Percentiles rank a stretch among this genome's conserved stretches.
These are phyloP conservation scores for Epistrophella euchroma DNA, from an alignment of 2,888 invertebrate species.

Conservation along the genomic window DNA sequence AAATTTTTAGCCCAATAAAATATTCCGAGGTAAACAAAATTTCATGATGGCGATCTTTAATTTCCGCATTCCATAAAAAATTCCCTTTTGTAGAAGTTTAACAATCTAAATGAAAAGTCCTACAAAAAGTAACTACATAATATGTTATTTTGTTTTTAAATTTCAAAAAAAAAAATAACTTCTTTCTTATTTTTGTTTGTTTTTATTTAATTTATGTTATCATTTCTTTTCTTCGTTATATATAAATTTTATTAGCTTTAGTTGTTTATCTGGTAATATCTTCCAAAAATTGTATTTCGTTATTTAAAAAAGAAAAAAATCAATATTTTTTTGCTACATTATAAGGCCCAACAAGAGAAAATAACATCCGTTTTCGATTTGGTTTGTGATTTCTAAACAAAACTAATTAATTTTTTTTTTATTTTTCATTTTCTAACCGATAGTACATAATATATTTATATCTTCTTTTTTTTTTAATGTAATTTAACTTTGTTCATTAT, in stretches of 20 bases:
- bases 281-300: slow-evolving; percentile 74
- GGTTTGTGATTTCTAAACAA: slow-evolving; percentile 61
- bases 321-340: slow-evolving; percentile 75
- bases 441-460: slow-evolving; percentile 57
- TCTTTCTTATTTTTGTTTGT: slow-evolving; percentile 44
- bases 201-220: slow-evolving; percentile 48
- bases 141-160: not conserved
- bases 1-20: too few species aligned
- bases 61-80: not conserved
- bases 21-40: too few species aligned
- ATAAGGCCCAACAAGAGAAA: slow-evolving; percentile 77
- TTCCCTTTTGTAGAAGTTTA: too few species aligned
- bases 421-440: slow-evolving; percentile 66
- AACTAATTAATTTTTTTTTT: slow-evolving; percentile 47
- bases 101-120: not conserved
- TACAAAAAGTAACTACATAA: not conserved
- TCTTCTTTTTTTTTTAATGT: slow-evolving; percentile 42
- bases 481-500: slow-evolving; percentile 41
- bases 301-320: slow-evolving; percentile 52
- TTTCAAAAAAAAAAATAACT: slow-evolving; percentile 5
- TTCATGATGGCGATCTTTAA: too few species aligned
- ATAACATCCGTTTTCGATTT: slow-evolving; percentile 74
- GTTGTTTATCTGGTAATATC: slow-evolving; percentile 73
- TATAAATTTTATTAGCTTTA: slow-evolving; percentile 75
- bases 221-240: slow-evolving; percentile 59